A percentile compares a stretch with the other conserved stretches of the same genome.
These are phyloP conservation scores for Drosophila parthenogenetica DNA, from an alignment of 2,888 invertebrate species.

Conservation along the genomic window DNA sequence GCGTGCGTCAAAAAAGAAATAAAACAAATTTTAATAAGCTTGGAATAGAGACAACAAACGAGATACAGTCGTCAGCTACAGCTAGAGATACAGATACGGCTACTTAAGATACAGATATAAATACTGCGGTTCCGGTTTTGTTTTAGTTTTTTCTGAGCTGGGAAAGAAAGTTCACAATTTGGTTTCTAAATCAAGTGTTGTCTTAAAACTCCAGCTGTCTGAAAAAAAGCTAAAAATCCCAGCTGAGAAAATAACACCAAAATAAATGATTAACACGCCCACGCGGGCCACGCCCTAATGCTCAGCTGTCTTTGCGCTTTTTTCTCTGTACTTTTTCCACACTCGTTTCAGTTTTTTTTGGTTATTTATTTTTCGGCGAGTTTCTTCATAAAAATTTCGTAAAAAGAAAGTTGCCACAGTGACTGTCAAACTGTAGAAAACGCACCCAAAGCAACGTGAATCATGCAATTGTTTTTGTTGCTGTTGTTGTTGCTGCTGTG, in stretches of 20 bases:
- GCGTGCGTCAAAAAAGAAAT: slow-evolving; percentile 60
- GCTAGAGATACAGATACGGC: slow-evolving; percentile 1
- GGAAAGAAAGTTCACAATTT: slow-evolving; percentile 50
- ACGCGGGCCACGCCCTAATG: slow-evolving; percentile 50
- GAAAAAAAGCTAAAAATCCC: slow-evolving; percentile 12
- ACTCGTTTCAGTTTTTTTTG: background rate
- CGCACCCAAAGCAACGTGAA: slow-evolving; percentile 67
- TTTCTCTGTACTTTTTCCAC: slow-evolving; percentile 28
- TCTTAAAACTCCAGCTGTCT: slow-evolving; percentile 31
- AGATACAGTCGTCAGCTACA: slow-evolving; percentile 30
- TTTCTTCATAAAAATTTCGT: slow-evolving; percentile 73
- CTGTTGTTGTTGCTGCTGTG: slow-evolving; percentile 24
- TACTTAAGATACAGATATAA: slow-evolving; percentile 16
- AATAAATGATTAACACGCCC: slow-evolving; percentile 66
- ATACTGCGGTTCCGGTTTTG: slow-evolving; percentile 50
- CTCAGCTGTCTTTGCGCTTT: slow-evolving; percentile 16
- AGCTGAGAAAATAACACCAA: slow-evolving; percentile 45
- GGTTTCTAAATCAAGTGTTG: slow-evolving; percentile 68
- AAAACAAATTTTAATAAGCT: slow-evolving; percentile 54
- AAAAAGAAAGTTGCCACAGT: slow-evolving; percentile 69
- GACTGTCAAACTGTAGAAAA: slow-evolving; percentile 66
- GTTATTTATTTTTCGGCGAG: slow-evolving; percentile 25
- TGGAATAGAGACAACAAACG: slow-evolving; percentile 33
- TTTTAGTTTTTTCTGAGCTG: slow-evolving; percentile 21
- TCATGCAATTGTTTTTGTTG: slow-evolving; percentile 50